Conservation (phyloP, 2,797 vertebrate species). For the Cephalopachus bancanus region DNA sequence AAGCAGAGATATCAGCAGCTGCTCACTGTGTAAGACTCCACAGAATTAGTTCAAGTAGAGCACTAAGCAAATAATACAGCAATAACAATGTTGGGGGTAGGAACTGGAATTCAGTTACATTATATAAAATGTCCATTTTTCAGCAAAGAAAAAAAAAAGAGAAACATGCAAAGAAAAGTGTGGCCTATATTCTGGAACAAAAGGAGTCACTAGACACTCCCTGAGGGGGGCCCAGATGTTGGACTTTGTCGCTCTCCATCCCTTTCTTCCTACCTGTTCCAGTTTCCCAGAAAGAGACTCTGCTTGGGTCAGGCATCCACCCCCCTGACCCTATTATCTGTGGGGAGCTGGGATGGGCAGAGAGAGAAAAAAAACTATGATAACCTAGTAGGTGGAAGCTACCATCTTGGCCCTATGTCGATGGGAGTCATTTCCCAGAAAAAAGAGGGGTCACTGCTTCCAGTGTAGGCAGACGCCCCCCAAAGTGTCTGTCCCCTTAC, state of each 20-base stretch:
- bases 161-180: not conserved
- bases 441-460: not conserved
- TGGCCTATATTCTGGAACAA: not conserved
- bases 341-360: not conserved
- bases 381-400: not conserved
- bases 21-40: not conserved
- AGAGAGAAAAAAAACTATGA: not conserved
- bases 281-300: not conserved
- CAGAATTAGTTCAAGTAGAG: not conserved
- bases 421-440: not conserved
- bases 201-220: not conserved
- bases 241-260: not conserved
- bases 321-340: not conserved
- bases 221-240: not conserved
- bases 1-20: not conserved
- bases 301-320: not conserved
- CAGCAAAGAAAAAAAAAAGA: not conserved
- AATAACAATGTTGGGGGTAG: fast-evolving
- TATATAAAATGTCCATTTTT: not conserved
- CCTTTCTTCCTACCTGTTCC: not conserved
- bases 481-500: not conserved
- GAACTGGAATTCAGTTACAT: not conserved
- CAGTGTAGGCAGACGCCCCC: not conserved
- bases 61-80: not conserved
- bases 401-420: too few species aligned